Evolutionary conservation across 2,113 vertebrate genomes (phyloP), one percentile per base, ranked within the genome.

Genomic region (Malurus cyaneus): DNA sequence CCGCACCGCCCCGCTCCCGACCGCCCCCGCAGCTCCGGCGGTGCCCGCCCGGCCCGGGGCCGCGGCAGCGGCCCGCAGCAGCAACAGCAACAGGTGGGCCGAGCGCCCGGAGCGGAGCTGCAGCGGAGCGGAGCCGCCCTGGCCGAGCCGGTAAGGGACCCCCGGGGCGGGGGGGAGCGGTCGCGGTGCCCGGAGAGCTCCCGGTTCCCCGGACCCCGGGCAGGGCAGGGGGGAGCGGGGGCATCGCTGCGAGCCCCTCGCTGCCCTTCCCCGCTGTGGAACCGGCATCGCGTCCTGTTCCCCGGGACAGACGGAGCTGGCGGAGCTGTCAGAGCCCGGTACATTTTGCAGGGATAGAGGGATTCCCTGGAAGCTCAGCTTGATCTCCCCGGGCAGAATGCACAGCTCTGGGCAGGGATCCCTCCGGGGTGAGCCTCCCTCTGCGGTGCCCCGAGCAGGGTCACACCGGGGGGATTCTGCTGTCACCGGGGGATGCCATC

Each of bases 61-160:
- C 39, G 24, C 28, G 24, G 53, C 17, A 73, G 60, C 74, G 26
- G 39, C n/a, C n/a, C n/a, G n/a, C 77, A 18, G 50, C 64, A 10
- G 66, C 84, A 64, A 80, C 64, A 10, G 66, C 84, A 64, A 80
- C 88, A 80, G 41, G 92, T 80, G 62, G 78, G 32, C 46, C 32
- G 34, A 8, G 8, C 39, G 39, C 39, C 39, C 21, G 34, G 28
- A 50, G 10, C 41, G 20, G 32, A 26, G 56, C 39, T 21, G 28
- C 3, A 57, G 32, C 16, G 36, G 17, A 46, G n/a, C n/a, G 69
- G 52, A 85, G 53, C 50, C 32, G 32, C 28, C 32, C 39, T 12
- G 21, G 60, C 28, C 7, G 11, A 73, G 49, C 62, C 44, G 79
- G 92, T 92, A 69, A 90, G 90, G 8, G 34, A 29, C 1, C 10